Evolutionary conservation across 64 coral and sea anemone genomes (phyloP).

Genomic region (Anthopleura sola): DNA sequence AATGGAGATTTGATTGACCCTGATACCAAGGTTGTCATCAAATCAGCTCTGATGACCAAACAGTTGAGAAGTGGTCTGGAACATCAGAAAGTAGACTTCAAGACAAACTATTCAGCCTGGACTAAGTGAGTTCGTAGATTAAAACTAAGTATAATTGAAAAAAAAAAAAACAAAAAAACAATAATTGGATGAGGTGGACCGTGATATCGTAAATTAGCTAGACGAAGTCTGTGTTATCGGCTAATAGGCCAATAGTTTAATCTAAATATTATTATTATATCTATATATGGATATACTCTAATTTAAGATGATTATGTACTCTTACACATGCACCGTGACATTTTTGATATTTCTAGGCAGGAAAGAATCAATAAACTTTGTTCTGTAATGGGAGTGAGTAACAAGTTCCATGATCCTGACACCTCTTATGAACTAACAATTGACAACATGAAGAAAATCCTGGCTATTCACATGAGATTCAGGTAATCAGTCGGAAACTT

Average conservation of each 20-base stretch:
- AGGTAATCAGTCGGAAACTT: too few species aligned
- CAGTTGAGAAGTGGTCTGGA: slow-evolving; percentile 39
- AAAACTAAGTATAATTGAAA: too few species aligned
- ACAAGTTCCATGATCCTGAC: slow-evolving; percentile 49
- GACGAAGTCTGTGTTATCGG: too few species aligned
- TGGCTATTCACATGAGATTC: slow-evolving; percentile 59
- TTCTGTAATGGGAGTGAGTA: slow-evolving; percentile 46
- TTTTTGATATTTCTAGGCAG: too few species aligned
- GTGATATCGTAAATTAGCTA: too few species aligned
- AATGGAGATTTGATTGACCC: slow-evolving; percentile 85
- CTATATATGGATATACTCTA: too few species aligned
- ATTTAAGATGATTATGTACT: too few species aligned
- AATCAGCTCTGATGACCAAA: slow-evolving; percentile 56
- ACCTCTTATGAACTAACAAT: slow-evolving; percentile 54
- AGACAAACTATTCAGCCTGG: slow-evolving; percentile 34
- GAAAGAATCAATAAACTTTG: slow-evolving; percentile 56
- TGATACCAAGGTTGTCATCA: slow-evolving; percentile 10
- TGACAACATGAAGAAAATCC: slow-evolving; percentile 66
- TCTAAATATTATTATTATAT: neutral
- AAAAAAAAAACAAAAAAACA: too few species aligned
- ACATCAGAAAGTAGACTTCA: slow-evolving; percentile 65
- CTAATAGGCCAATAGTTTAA: too few species aligned
- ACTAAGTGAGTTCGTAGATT: slow-evolving; percentile 64
- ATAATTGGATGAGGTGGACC: too few species aligned
- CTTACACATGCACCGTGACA: too few species aligned